Base-by-base conservation (phyloP, 2,797 vertebrate genomes). In the Falco cherrug region DNA sequence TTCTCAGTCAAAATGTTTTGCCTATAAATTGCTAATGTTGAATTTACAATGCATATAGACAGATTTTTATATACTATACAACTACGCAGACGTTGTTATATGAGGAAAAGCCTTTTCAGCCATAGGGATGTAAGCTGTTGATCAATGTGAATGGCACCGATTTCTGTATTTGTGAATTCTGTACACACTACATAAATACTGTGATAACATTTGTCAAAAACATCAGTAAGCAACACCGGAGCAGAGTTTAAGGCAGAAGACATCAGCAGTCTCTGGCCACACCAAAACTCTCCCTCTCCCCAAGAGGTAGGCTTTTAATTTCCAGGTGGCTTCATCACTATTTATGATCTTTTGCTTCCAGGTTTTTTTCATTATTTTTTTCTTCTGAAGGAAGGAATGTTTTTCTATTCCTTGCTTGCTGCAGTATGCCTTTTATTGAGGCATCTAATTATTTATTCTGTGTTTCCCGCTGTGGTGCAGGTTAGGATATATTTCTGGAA, bases 361-460 rank as follows among this genome's bases (percentile, higher is more conserved):
- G 43, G 16, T 2, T n/a, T 26, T 43, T 35, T 18, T 8, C 8
- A 5, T 35, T 64, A 8, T 29, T 21, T 35, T 50, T 53, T 37
- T 2, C 1, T 48, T 59, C 53, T n/a, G 28, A 88, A 86, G 59
- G 89, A 91, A 82, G 22, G 68, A 82, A 78, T 54, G 56, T 75
- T 91, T 91, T 86, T 88, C 90, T 91, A 71, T 96, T 92, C 68
- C 57, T 90, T 92, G 78, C 57, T 61, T 96, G 77, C 73, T 95
- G 75, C 20, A 70, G 51, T 65, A 94, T 93, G 50, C 35, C 88
- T 96, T 97, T 65, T 65, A 80, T 64, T 22, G 22, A 87, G 41
- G 54, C n/a, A 93, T 25, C 68, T 95, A 96, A 94, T 95, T 96
- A 97, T 94, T 97, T 96, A 97, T 71, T 93, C 69, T 19, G 43